Conservation (phyloP, 2,888 invertebrate species). For the Rotaria sp. region DNA sequence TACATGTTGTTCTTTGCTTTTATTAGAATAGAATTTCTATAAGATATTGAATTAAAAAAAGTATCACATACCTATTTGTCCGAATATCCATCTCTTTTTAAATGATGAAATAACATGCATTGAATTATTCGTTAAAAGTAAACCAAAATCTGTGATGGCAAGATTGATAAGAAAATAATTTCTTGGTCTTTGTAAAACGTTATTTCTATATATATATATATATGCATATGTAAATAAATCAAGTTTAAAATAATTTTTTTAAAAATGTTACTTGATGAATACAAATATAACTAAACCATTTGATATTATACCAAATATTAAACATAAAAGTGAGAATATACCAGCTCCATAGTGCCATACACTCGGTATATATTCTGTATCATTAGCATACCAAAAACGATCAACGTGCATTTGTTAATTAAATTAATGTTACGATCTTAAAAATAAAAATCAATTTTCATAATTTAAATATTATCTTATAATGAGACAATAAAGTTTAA, state of each 20-base stretch:
- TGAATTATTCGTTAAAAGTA: constrained; percentile 27
- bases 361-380: not conserved
- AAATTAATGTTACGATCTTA: too few relatives aligned
- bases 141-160: constrained; percentile 32
- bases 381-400: not conserved
- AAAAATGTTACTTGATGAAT: not conserved
- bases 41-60: too few relatives aligned
- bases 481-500: too few relatives aligned
- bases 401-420: not conserved
- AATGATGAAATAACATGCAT: constrained; percentile 31
- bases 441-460: too few relatives aligned
- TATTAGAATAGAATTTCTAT: too few relatives aligned
- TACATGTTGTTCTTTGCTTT: not conserved
- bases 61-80: constrained; percentile 4
- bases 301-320: not conserved
- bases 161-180: constrained; percentile 39
- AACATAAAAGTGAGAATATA: not conserved
- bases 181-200: constrained; percentile 19
- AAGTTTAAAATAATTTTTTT: not conserved
- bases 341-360: not conserved
- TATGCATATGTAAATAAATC: not conserved
- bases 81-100: constrained; percentile 30
- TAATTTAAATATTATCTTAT: too few relatives aligned
- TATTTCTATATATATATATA: not conserved
- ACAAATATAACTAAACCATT: constrained; percentile 22